A percentile compares a stretch with the other conserved stretches of the same genome.
Conservation (phyloP, 2,113 vertebrate species). For the Vulpes vulpes region DNA sequence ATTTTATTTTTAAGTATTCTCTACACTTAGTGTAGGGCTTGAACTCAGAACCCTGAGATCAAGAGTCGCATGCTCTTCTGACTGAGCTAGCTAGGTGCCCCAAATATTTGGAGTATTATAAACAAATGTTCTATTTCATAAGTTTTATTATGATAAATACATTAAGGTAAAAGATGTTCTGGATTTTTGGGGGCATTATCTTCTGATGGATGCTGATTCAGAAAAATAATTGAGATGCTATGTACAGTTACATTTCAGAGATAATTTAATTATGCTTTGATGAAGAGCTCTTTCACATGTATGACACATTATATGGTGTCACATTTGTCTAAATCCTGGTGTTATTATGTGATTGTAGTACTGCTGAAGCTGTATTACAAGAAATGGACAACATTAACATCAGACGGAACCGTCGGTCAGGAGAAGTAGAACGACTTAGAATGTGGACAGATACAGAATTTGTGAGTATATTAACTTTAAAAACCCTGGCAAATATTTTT, state of each 20-base stretch:
- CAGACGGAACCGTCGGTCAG: slow-evolving; percentile 92
- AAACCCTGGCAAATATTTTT: not conserved
- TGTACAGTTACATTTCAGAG: slow-evolving; percentile 3
- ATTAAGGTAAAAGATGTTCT: slow-evolving; percentile 15
- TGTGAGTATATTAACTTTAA: slow-evolving; percentile 88
- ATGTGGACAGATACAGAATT: slow-evolving; percentile 99
- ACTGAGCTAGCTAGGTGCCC: not conserved
- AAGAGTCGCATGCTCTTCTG: not conserved
- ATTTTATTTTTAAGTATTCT: not conserved
- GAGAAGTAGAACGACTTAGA: slow-evolving; percentile 97
- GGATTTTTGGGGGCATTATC: not conserved
- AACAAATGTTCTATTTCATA: slow-evolving; percentile 49
- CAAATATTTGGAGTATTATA: slow-evolving; percentile 59
- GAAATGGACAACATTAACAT: slow-evolving; percentile 99
- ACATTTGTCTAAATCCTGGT: not conserved
- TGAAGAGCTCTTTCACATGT: not conserved
- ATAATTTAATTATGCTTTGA: slow-evolving; percentile 30
- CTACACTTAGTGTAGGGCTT: not conserved
- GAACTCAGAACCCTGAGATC: not conserved
- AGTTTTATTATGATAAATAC: slow-evolving; percentile 51
- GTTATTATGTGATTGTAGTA: slow-evolving; percentile 88
- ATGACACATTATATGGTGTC: not conserved
- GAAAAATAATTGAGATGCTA: slow-evolving; percentile 11
- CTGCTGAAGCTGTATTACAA: slow-evolving; percentile 98
- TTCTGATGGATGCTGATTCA: slow-evolving; percentile 29